Percentiles rank a stretch among this genome's conserved stretches.
phyloP scores from a whole-genome alignment of 2,113 vertebrate species.

The Hylia prasina region DNA sequence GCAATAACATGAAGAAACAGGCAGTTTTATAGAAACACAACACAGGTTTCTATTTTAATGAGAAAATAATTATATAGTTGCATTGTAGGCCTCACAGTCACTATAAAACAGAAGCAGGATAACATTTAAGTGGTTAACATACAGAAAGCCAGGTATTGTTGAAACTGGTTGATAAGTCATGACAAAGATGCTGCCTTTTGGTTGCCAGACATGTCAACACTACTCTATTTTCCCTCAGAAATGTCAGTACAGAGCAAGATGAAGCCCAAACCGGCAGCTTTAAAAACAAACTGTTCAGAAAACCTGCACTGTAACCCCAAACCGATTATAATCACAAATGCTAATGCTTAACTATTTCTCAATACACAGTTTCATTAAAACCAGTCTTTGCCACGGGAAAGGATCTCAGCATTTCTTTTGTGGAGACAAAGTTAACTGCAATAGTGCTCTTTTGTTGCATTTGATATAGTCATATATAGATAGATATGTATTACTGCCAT shows the following conservation, averaged over 20 bases:
- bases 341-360: slow-evolving; percentile 68
- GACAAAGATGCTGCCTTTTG: slow-evolving; percentile 50
- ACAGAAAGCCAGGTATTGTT: slow-evolving; percentile 70
- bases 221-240: slow-evolving; percentile 16
- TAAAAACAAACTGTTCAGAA: slow-evolving; percentile 59
- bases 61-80: slow-evolving; percentile 96
- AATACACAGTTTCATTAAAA: slow-evolving; percentile 68
- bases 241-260: slow-evolving; percentile 54
- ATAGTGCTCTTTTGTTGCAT: slow-evolving; percentile 48
- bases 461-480: slow-evolving; percentile 52
- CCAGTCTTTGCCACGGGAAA: slow-evolving; percentile 66
- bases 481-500: slow-evolving; percentile 51
- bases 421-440: slow-evolving; percentile 66
- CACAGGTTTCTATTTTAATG: slow-evolving; percentile 88
- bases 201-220: slow-evolving; percentile 44
- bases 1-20: not conserved
- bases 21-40: slow-evolving; percentile 58
- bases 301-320: slow-evolving; percentile 62
- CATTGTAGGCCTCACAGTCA: slow-evolving; percentile 87
- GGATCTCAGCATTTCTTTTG: slow-evolving; percentile 39
- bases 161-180: slow-evolving; percentile 63
- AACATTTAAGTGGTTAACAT: slow-evolving; percentile 91
- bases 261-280: slow-evolving; percentile 59
- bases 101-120: slow-evolving; percentile 89
- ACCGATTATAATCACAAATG: slow-evolving; percentile 64